Evolutionary conservation across 1,140 invertebrate genomes (phyloP).

Genomic region (Onthophagus taurus): DNA sequence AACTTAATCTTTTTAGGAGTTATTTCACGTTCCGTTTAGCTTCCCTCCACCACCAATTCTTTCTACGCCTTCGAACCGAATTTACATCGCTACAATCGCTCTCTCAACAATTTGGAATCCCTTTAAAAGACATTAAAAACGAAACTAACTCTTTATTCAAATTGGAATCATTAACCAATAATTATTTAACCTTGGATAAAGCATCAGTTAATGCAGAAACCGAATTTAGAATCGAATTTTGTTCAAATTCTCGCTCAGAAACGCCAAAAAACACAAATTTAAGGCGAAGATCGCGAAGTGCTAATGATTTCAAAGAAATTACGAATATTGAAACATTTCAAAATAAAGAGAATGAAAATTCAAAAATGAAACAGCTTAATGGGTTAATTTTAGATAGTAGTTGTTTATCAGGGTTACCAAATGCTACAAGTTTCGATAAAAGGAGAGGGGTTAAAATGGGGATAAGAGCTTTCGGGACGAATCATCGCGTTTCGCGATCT

Average conservation of each 20-base stretch:
- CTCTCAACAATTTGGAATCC: slow-evolving; percentile 49
- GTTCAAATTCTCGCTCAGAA: slow-evolving; percentile 21
- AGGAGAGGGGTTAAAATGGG: slow-evolving; percentile 62
- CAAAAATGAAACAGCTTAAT: slow-evolving; percentile 34
- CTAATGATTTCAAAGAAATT: slow-evolving; percentile 22
- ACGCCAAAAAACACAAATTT: slow-evolving; percentile 14
- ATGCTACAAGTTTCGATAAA: slow-evolving; percentile 31
- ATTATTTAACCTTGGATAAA: slow-evolving; percentile 18
- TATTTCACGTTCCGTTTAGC: slow-evolving; percentile 65
- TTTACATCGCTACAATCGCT: slow-evolving; percentile 57
- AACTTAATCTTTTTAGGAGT: slow-evolving; percentile 43
- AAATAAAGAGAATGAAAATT: slow-evolving; percentile 62
- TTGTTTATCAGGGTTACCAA: slow-evolving; percentile 32
- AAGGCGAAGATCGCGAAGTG: slow-evolving; percentile 27
- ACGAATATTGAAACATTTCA: slow-evolving; percentile 45
- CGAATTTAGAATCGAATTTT: slow-evolving; percentile 31
- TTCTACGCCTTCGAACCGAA: slow-evolving; percentile 59
- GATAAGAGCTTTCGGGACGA: slow-evolving; percentile 48
- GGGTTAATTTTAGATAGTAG: slow-evolving; percentile 37
- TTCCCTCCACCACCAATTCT: slow-evolving; percentile 66
- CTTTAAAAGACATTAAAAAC: slow-evolving; percentile 38
- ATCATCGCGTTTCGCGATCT: slow-evolving; percentile 29
- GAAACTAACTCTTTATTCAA: slow-evolving; percentile 35
- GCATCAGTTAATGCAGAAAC: slow-evolving; percentile 28
- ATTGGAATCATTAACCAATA: slow-evolving; percentile 29